Evolutionary conservation across 1,140 invertebrate genomes (phyloP), one percentile per base, ranked within the genome.

Genomic region (Neodiprion pinetum): DNA sequence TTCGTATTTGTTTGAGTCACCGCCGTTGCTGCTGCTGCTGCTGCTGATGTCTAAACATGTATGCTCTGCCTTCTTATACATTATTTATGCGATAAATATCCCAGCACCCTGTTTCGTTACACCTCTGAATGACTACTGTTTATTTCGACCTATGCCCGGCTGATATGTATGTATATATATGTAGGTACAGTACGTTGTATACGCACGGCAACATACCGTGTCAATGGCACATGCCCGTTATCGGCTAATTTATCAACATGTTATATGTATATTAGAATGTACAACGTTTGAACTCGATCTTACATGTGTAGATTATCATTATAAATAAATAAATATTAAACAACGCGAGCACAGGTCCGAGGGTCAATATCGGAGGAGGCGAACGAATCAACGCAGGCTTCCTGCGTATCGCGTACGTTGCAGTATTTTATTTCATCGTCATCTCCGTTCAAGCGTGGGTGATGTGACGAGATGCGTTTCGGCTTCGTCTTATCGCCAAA

Each of bases 41-140:
- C 9, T 40, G 1, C 28, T 40, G 1, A 5, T 40, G 28, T 40
- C 28, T 40, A 40, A 4, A 40, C 28, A 40, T 40, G 5, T 40
- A 40, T 40, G 1, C 28, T 40, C 5, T 17, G n/a, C 0, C 11
- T 61, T 61, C 53, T 61, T 61, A 61, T 61, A 61, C 53, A 61
- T 61, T 61, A 61, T 61, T 61, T 61, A 61, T 61, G n/a, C 53
- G 53, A 61, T 61, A 61, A 61, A 61, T 61, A 61, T 61, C 53
- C 53, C 53, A 9, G 11, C 53, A 61, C 53, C 53, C 53, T 61
- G 53, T 12, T 61, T 61, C 53, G 53, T 61, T 61, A 61, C 53
- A 61, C 53, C 53, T 61, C 11, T 3, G 53, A 61, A 61, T 40
- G 28, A 40, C 53, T 17, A 17, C 53, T 61, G 53, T 61, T 61